Evolutionary conservation across 1,140 invertebrate species (phyloP), one percentile per base, ranked within the genome.

Genomic region (Hylaeus volcanicus): DNA sequence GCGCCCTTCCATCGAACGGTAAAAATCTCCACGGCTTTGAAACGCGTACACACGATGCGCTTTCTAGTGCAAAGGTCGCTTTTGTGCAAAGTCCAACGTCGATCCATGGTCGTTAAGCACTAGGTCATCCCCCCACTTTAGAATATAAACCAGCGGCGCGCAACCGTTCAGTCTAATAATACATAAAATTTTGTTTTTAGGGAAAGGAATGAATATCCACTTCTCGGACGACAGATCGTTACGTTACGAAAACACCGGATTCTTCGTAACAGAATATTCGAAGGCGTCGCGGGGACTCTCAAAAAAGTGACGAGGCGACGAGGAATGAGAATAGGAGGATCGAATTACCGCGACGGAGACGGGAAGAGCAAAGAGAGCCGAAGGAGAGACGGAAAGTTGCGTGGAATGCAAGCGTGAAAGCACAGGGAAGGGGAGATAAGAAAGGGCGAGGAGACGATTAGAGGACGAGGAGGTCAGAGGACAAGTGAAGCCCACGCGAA

Each of bases 391-490:
- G 56, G 45, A 41, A 64, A 15, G 15, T 2, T 15, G 14, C 14
- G n/a, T 5, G 39, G 61, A 39, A 37, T 9, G 51, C 51, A 51
- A 9, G 9, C 51, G 11, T 11, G 41, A 43, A 60, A 63, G 41
- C 41, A 43, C 14, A 41, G 12, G 9, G 51, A 11, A 15, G 55
- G 14, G 55, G 55, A 56, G 51, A 51, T 58, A 48, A 74, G n/a
- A n/a, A 15, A 14, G 43, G 43, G 8, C 1, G 58, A 14, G 8
- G 8, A 37, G 53, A 66, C 3, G 5, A 45, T 45, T 5, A 43
- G 61, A 61, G 72, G 66, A 72, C 70, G 73, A 82, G 61, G 73
- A 86, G 81, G 84, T 87, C 81, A 84, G 58, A 82, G 84, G 82
- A 82, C 72, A 81, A 51, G 2, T 4, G 6, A 8, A 51, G 48